These are phyloP conservation scores for Pachymerium ferrugineum DNA, from an alignment of 2,888 invertebrate genomes.

Conservation along the genomic window DNA sequence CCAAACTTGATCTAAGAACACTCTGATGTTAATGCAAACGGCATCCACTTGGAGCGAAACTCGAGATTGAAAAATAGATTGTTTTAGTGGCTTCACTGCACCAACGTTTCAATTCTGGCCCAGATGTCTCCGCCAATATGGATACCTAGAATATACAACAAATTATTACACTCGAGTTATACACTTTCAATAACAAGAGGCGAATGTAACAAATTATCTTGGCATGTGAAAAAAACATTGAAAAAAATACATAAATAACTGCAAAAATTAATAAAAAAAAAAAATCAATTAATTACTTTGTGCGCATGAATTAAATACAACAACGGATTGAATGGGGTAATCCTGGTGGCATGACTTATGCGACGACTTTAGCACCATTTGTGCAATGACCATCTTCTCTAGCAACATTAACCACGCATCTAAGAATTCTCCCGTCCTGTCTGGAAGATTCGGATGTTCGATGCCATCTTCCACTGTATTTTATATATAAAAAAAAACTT, in stretches of 20 bases:
- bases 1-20: constrained; percentile 64
- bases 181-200: no score
- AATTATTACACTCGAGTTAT: no score
- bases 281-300: no score
- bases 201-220: no score
- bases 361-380: constrained; percentile 70
- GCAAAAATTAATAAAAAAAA: constrained; percentile 58
- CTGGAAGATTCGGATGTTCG: constrained; percentile 60
- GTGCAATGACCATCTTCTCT: constrained; percentile 79
- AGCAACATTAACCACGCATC: constrained; percentile 75
- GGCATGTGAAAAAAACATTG: no score
- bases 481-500: no score
- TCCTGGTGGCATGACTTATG: constrained; percentile 56
- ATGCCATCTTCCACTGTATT: constrained; percentile 56
- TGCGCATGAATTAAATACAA: constrained; percentile 69
- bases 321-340: constrained; percentile 57
- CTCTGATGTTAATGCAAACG: constrained; percentile 64
- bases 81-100: constrained; percentile 44
- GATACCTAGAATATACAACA: constrained; percentile 43
- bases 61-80: constrained; percentile 60
- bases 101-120: constrained; percentile 58
- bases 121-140: constrained; percentile 56
- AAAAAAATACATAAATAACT: constrained; percentile 67
- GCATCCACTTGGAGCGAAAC: constrained; percentile 63
- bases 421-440: constrained; percentile 71